Percentiles rank a stretch among this genome's conserved stretches.
Conservation (phyloP, 2,888 invertebrate genomes). For the Calameuta pallipes region DNA sequence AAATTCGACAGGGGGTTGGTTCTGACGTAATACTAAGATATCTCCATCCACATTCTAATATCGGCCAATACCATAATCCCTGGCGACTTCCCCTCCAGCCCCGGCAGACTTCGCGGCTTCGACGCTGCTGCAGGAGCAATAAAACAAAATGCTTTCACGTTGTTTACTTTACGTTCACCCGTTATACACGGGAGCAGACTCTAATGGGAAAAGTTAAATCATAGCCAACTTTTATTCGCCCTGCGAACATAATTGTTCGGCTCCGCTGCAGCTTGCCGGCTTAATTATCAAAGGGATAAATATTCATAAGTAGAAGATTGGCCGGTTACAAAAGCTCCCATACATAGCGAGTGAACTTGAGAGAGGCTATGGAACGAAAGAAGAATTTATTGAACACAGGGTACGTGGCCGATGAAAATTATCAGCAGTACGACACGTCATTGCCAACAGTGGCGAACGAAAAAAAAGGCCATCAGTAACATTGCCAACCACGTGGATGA, state of each 20-base stretch:
- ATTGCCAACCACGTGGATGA: not conserved
- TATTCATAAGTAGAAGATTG: conserved; percentile 6
- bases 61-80: not conserved
- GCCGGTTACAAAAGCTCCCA: not conserved
- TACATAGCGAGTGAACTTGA: not conserved
- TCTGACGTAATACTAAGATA: not conserved
- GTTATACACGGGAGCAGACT: not conserved
- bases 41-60: not conserved
- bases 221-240: conserved; percentile 14
- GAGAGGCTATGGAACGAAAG: not conserved
- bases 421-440: not conserved
- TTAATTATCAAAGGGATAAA: conserved; percentile 2
- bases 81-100: not conserved
- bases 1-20: not conserved
- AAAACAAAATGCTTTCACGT: not conserved
- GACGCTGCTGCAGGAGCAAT: not conserved
- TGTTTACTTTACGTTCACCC: not conserved
- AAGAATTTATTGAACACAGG: not conserved
- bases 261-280: not conserved
- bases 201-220: conserved; percentile 9
- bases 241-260: conserved; percentile 27
- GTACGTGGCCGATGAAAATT: not conserved
- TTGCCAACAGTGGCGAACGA: not conserved
- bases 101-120: not conserved
- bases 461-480: not conserved